Evolutionary conservation across 37 sponge, comb jelly and placozoan genomes (phyloP).

Genomic region (Chondrilla cf. caribensis): DNA sequence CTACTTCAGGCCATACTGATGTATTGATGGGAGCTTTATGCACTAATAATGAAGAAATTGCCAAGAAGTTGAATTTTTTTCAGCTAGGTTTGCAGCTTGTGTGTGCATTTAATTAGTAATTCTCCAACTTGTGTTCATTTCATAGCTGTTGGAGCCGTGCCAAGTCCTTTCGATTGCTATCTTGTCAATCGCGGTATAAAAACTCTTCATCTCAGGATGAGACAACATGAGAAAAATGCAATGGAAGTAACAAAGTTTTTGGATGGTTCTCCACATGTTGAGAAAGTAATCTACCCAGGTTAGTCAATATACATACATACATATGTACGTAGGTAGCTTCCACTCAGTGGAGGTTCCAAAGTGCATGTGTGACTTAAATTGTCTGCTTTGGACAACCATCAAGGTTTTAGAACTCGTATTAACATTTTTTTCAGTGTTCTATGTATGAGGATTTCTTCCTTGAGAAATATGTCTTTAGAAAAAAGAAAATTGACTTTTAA

Average conservation of each 20-base stretch:
- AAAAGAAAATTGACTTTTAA: too few relatives aligned
- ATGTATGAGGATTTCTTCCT: too few relatives aligned
- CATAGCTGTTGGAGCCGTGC: conserved; percentile 82
- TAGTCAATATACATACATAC: not conserved
- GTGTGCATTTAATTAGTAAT: not conserved
- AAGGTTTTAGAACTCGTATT: too few relatives aligned
- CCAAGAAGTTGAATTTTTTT: conserved; percentile 61
- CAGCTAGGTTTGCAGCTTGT: conserved; percentile 52
- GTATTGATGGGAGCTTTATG: conserved; percentile 91
- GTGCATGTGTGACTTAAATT: too few relatives aligned
- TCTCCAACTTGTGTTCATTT: not conserved
- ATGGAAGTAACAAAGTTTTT: conserved; percentile 79
- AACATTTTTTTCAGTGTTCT: too few relatives aligned
- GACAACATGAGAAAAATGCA: conserved; percentile 87
- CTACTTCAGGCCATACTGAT: conserved; percentile 81
- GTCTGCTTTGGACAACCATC: too few relatives aligned
- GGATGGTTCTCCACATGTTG: conserved; percentile 52
- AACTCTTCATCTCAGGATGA: conserved; percentile 94
- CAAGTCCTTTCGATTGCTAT: conserved; percentile 96
- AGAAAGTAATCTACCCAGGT: conserved; percentile 81
- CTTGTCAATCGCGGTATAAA: conserved; percentile 91
- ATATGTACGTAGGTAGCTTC: too few relatives aligned
- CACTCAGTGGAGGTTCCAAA: too few relatives aligned
- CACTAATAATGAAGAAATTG: conserved; percentile 73
- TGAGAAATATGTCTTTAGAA: too few relatives aligned